Evolutionary conservation across 2,888 invertebrate genomes (phyloP).

Genomic region (Ophonus ardosiacus): DNA sequence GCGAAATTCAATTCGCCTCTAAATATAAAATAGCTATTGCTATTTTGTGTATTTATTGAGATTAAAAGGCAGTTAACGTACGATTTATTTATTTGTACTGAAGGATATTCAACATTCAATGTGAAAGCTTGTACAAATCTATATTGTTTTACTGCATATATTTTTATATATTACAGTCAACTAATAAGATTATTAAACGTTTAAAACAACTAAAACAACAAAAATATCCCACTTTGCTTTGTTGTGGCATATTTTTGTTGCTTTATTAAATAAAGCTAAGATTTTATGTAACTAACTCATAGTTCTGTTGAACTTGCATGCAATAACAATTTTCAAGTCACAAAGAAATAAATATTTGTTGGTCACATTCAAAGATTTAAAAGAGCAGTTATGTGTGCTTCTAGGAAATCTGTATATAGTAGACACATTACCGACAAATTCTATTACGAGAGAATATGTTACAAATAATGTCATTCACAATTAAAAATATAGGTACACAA

Average conservation of each 20-base stretch:
- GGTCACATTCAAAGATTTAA: conserved; percentile 55
- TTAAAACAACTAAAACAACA: conserved; percentile 23
- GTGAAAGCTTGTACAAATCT: conserved; percentile 50
- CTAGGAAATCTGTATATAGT: conserved; percentile 59
- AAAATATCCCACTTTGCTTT: not conserved
- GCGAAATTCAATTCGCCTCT: too few relatives aligned
- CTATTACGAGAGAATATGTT: not conserved
- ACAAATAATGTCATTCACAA: not conserved
- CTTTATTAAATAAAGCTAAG: conserved; percentile 5
- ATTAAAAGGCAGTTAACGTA: conserved; percentile 25
- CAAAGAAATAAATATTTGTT: conserved; percentile 51
- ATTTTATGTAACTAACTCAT: conserved; percentile 54
- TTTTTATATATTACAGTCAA: conserved; percentile 56
- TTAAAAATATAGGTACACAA: not conserved
- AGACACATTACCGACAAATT: not conserved
- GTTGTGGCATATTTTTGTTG: not conserved
- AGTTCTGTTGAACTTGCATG: conserved; percentile 48
- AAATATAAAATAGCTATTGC: not conserved
- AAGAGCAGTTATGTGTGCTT: conserved; percentile 49
- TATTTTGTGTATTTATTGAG: conserved; percentile 1
- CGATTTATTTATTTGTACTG: conserved; percentile 10
- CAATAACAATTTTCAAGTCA: conserved; percentile 46
- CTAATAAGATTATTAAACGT: conserved; percentile 56
- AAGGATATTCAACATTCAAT: not conserved
- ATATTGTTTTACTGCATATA: conserved; percentile 56